Percentiles rank a stretch among this genome's conserved stretches.
These are phyloP conservation scores for Heloderma charlesbogerti DNA, from an alignment of 2,113 vertebrate species.

Conservation along the genomic window DNA sequence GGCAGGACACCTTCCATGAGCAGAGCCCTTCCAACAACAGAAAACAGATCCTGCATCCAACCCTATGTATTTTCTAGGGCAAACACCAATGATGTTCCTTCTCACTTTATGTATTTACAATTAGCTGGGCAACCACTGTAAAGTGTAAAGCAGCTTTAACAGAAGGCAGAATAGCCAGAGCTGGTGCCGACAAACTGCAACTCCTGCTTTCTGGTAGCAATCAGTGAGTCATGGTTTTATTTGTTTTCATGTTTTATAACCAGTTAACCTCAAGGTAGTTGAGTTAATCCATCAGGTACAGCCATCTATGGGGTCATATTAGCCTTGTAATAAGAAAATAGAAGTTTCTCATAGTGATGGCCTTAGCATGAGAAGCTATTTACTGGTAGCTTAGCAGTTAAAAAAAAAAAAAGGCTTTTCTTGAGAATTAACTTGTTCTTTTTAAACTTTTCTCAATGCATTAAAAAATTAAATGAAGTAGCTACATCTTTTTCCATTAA, in stretches of 20 bases:
- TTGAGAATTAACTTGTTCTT: slow-evolving; percentile 44
- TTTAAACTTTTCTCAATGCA: slow-evolving; percentile 49
- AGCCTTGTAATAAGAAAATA: neutral
- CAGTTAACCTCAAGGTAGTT: neutral
- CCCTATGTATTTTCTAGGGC: too few species aligned
- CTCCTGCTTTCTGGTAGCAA: neutral
- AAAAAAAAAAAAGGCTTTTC: slow-evolving; percentile 59
- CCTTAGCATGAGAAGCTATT: neutral
- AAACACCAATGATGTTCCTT: neutral
- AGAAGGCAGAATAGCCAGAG: neutral
- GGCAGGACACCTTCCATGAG: too few species aligned
- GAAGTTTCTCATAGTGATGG: neutral
- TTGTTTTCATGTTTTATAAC: neutral
- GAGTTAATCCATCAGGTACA: neutral
- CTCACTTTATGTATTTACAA: neutral
- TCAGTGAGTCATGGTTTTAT: neutral
- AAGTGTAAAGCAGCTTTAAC: neutral
- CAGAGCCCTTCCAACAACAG: too few species aligned
- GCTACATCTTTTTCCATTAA: slow-evolving; percentile 39
- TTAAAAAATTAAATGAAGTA: slow-evolving; percentile 60
- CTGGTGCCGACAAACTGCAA: neutral
- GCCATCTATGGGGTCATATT: neutral
- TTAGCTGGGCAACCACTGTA: too few species aligned
- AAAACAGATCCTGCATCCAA: neutral
- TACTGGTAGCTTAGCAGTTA: slow-evolving; percentile 9